Percentiles rank a stretch among this genome's conserved stretches.
These are phyloP conservation scores for Melitaea cinxia DNA, from an alignment of 1,140 invertebrate species.

Conservation along the genomic window DNA sequence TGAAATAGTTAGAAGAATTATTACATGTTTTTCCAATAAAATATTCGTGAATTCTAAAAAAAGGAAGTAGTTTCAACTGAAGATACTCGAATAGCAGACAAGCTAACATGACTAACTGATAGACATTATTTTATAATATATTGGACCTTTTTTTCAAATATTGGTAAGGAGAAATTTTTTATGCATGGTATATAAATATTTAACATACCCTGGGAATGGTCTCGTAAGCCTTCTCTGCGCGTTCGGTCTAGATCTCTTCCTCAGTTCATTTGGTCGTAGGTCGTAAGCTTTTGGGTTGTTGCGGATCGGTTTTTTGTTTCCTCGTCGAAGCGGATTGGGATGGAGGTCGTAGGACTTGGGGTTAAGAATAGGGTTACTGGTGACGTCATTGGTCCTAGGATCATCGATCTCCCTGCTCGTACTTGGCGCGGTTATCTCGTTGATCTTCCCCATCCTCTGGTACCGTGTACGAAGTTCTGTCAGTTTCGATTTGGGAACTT, in stretches of 20 bases:
- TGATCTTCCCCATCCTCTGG: slow-evolving; percentile 74
- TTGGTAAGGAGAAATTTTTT: not conserved
- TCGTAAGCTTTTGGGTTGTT: slow-evolving; percentile 47
- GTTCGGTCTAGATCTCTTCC: slow-evolving; percentile 54
- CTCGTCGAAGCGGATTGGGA: slow-evolving; percentile 44
- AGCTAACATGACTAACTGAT: too few species aligned
- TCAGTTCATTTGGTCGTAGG: slow-evolving; percentile 54
- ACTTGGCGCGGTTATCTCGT: slow-evolving; percentile 76
- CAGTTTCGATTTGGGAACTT: slow-evolving; percentile 69
- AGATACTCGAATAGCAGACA: too few species aligned
- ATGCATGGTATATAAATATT: not conserved
- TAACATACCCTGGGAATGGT: slow-evolving; percentile 70
- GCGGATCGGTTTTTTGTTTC: slow-evolving; percentile 34
- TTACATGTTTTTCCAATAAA: too few species aligned
- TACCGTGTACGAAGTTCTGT: slow-evolving; percentile 67
- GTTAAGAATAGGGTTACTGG: slow-evolving; percentile 55
- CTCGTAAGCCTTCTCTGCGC: slow-evolving; percentile 54
- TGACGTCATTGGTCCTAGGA: slow-evolving; percentile 64
- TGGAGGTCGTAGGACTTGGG: slow-evolving; percentile 68
- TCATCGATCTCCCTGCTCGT: slow-evolving; percentile 66
- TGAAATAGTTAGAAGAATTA: too few species aligned
- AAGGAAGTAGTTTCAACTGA: too few species aligned
- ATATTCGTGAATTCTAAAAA: too few species aligned
- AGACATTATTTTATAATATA: too few species aligned
- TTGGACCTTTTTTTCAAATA: too few species aligned